phyloP scores from a whole-genome alignment of 2,888 invertebrate genomes.

The Sclerodermus sp. region DNA sequence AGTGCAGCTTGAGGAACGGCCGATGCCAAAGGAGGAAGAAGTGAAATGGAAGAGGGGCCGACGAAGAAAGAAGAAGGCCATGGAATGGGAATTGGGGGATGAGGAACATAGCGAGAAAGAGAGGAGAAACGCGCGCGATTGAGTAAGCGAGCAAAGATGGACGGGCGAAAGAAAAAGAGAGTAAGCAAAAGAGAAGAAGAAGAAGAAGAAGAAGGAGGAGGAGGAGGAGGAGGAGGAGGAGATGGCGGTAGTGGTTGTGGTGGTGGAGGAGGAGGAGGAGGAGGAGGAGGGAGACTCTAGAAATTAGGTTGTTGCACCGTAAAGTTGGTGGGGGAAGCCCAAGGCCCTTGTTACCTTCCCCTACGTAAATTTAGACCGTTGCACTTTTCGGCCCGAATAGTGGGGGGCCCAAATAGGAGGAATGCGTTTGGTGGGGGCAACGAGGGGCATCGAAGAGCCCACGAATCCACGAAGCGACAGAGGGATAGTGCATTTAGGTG shows the following conservation, averaged over 20 bases:
- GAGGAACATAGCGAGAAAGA: neutral
- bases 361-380: slow-evolving; percentile 57
- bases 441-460: slow-evolving; percentile 32
- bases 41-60: slow-evolving; percentile 10
- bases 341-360: slow-evolving; percentile 56
- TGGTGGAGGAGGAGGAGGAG: slow-evolving; percentile 13
- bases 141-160: slow-evolving; percentile 6
- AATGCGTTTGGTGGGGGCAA: slow-evolving; percentile 39
- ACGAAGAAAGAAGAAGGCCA: slow-evolving; percentile 25
- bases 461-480: slow-evolving; percentile 12
- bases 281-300: slow-evolving; percentile 48
- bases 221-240: slow-evolving; percentile 17
- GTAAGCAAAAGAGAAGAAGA: slow-evolving; percentile 22
- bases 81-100: slow-evolving; percentile 10
- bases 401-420: slow-evolving; percentile 55
- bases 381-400: slow-evolving; percentile 55
- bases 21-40: slow-evolving; percentile 6
- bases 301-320: slow-evolving; percentile 58
- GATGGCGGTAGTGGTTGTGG: neutral
- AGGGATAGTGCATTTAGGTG: slow-evolving; percentile 53
- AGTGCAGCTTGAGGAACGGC: slow-evolving; percentile 4
- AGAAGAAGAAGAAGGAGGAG: slow-evolving; percentile 25
- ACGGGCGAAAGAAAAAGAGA: slow-evolving; percentile 26
- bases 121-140: too few relatives aligned
- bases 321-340: slow-evolving; percentile 43